phyloP scores from a whole-genome alignment of 2,797 vertebrate genomes.

The Parauchenoglanis ngamensis region DNA sequence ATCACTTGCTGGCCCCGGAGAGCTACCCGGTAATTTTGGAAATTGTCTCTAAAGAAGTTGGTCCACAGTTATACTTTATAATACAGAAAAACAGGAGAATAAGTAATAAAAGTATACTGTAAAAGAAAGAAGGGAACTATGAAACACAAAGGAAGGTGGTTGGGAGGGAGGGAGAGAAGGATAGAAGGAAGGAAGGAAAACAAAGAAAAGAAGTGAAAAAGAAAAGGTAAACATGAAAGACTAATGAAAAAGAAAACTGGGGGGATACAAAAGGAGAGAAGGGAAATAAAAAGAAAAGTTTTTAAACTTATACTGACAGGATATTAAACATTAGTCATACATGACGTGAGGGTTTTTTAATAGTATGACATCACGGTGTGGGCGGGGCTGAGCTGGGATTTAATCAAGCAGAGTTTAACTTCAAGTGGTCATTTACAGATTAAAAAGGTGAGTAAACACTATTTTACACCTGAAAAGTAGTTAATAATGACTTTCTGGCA shows the following conservation, averaged over 20 bases:
- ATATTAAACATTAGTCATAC: not conserved
- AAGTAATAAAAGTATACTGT: not conserved
- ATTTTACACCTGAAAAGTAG: not conserved
- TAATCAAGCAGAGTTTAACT: too few relatives aligned
- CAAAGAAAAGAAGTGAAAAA: too few relatives aligned
- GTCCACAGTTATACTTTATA: not conserved
- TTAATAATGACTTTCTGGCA: not conserved
- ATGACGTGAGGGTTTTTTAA: not conserved
- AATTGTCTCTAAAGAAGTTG: not conserved
- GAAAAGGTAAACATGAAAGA: not conserved
- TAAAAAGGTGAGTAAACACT: not conserved
- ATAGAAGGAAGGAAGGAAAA: not conserved
- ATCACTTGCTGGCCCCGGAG: slow-evolving; percentile 78
- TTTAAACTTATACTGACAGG: not conserved
- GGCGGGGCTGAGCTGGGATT: not conserved
- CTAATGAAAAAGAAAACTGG: not conserved
- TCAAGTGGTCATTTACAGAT: not conserved
- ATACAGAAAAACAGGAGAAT: not conserved
- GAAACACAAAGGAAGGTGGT: not conserved
- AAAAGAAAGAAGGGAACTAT: not conserved
- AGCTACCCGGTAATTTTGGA: slow-evolving; percentile 84
- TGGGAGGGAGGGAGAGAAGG: not conserved
- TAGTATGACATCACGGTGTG: not conserved
- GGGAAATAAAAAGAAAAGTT: not conserved
- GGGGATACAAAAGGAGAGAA: not conserved